Base-by-base conservation (phyloP, 2,113 vertebrate species). In the Vireo altiloquus region DNA sequence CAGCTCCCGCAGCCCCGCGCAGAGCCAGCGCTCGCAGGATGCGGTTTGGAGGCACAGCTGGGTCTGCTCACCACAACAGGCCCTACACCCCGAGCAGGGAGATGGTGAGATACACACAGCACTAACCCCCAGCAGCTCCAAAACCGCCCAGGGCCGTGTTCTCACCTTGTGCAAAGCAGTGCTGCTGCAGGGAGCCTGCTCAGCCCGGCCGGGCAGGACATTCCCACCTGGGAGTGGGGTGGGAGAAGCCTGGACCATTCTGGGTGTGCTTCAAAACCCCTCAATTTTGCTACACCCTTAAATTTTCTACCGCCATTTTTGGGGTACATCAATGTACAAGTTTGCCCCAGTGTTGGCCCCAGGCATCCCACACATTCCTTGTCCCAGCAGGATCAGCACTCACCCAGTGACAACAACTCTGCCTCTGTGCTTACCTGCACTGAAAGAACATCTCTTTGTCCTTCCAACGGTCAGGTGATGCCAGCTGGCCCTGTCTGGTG, bases 21-120 rank as follows among this genome's bases (percentile, higher is more conserved):
- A 42, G 63, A 33, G 63, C 76, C 35, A 27, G 39, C 77, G 35
- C 71, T 59, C 28, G 40, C 85, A 97, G 96, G 96, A 97, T 96
- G 96, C 30, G 96, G 96, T 96, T 95, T 52, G 2, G 37, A 91
- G 78, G 87, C 78, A 47, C 91, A 85, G 94, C 84, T 87, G 92
- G 49, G 44, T 12, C 75, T 35, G 1, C 20, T 61, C 11, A 25
- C 87, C 87, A 27, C 83, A 82, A 33, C 66, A 71, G 65, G 25
- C 4, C 1, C 74, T 11, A 4, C 65, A 8, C 53, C 44, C 9
- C 20, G 17, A n/a, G 44, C 56, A 24, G 76, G 52, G 15, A 81
- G 89, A 78, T 66, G 2, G 8, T 4, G 12, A 96, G 94, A 89
- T 66, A 69, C 11, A 44, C 19, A 11, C 30, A 75, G 69, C 64